Percentiles rank a stretch among this genome's conserved stretches.
These are phyloP conservation scores for Holacanthella duospinosa DNA, from an alignment of 2,888 invertebrate species.

Conservation along the genomic window DNA sequence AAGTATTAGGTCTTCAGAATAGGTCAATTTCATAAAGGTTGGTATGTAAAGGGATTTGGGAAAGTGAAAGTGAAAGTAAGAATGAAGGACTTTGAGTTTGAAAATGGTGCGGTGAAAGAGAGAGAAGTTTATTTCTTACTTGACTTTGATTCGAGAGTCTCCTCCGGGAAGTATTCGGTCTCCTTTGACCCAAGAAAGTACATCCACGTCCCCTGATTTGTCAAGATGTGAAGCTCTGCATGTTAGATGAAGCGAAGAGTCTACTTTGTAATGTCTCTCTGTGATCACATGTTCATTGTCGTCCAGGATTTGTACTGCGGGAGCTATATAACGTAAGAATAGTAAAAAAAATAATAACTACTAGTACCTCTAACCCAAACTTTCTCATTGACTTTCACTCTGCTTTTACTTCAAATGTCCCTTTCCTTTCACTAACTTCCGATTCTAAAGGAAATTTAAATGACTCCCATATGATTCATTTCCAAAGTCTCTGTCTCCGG, in stretches of 20 bases:
- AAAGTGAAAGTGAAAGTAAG: not conserved
- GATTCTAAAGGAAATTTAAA: constrained; percentile 9
- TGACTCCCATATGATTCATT: constrained; percentile 26
- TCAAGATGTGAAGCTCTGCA: constrained; percentile 35
- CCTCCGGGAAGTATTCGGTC: constrained; percentile 31
- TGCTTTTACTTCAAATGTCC: not conserved
- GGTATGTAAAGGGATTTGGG: too few relatives aligned
- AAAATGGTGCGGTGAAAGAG: too few relatives aligned
- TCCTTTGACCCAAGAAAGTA: constrained; percentile 36
- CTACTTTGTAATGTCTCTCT: constrained; percentile 49
- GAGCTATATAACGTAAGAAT: too few relatives aligned
- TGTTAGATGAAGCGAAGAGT: constrained; percentile 36
- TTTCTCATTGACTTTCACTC: not conserved
- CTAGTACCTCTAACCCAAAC: not conserved
- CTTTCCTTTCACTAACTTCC: not conserved
- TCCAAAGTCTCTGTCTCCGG: constrained; percentile 13
- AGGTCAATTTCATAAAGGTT: too few relatives aligned
- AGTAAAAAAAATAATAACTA: not conserved
- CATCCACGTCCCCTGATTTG: constrained; percentile 22
- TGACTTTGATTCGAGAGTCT: constrained; percentile 37
- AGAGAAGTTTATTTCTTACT: constrained; percentile 27
- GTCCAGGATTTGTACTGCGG: constrained; percentile 51
- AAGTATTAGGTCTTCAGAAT: too few relatives aligned
- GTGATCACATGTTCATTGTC: constrained; percentile 50
- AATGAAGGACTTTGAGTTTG: not conserved